Evolutionary conservation across 2,888 invertebrate genomes (phyloP), one percentile per base, ranked within the genome.

Genomic region (Drosophila longiperda): DNA sequence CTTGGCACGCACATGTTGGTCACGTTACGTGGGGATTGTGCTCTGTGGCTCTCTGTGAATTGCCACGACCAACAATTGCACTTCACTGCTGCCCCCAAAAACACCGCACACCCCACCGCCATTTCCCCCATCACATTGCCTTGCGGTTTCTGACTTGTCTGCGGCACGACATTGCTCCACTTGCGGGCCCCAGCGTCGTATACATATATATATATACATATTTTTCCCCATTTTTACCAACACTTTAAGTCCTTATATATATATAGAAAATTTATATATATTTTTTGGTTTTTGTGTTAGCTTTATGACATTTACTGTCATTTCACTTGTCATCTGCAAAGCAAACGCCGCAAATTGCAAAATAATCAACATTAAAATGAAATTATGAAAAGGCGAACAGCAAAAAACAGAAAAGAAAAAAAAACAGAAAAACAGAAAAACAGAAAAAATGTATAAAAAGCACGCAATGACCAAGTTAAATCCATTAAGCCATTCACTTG

Each of bases 121-220:
- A 12, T n/a, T n/a, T 1, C 54, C 50, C 77, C 52, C 72, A 55
- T 50, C 62, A 54, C 58, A 71, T 61, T 42, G 71, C 54, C 70
- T 80, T 84, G 89, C 69, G 89, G 82, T 82, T 83, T 80, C 78
- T 84, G 67, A 55, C 64, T 75, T 67, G 65, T 60, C 65, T 75
- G 58, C 42, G 75, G 74, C 85, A 89, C 87, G 89, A 89, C 89
- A 85, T 84, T 85, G 85, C 89, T 87, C 85, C 82, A 85, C 87
- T 89, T 85, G 82, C 75, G 63, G 66, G 29, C 55, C 67, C 49
- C 71, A 66, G 70, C 78, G 38, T 60, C 73, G 57, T 66, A 77
- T 36, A 83, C 72, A 74, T 66, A 64, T 77, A 58, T 76, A 69
- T 70, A 63, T 57, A 29, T 49, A n/a, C 15, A 33, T 26, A 36